A percentile compares a stretch with the other conserved stretches of the same genome.
Conservation (phyloP, 2,113 vertebrate genomes). For the Cephalopholis sonnerati region DNA sequence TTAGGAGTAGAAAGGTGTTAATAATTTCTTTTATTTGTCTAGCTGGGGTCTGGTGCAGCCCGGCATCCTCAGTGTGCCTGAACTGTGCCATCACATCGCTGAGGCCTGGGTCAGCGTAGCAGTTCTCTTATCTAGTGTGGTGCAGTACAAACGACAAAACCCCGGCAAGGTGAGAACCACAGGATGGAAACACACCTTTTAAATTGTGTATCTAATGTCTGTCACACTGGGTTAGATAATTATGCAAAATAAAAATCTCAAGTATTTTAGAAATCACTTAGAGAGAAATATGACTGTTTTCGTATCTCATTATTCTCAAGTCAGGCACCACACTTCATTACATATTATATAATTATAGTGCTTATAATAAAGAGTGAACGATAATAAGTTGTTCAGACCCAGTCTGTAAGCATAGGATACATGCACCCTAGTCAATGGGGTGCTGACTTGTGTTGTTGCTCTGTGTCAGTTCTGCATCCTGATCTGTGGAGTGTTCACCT, state of each 20-base stretch:
- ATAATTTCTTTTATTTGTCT: conserved; percentile 21
- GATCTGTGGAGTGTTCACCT: conserved; percentile 89
- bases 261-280: neutral
- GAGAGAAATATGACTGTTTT: neutral
- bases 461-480: conserved; percentile 93
- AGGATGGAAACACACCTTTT: neutral
- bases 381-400: neutral
- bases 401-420: neutral
- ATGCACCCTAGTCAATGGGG: neutral
- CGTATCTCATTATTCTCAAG: neutral
- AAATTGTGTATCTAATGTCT: neutral
- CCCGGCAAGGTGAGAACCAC: conserved; percentile 93
- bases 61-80: conserved; percentile 91
- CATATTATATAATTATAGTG: neutral
- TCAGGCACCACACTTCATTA: neutral
- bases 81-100: conserved; percentile 93
- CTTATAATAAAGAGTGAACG: neutral
- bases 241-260: neutral
- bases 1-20: neutral
- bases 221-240: neutral
- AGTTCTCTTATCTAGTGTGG: conserved; percentile 84
- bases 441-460: conserved; percentile 22
- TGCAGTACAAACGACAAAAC: conserved; percentile 90
- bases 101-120: conserved; percentile 91
- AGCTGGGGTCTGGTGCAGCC: conserved; percentile 97